Evolutionary conservation across 2,888 invertebrate genomes (phyloP).

Genomic region (Zele albiditarsus): DNA sequence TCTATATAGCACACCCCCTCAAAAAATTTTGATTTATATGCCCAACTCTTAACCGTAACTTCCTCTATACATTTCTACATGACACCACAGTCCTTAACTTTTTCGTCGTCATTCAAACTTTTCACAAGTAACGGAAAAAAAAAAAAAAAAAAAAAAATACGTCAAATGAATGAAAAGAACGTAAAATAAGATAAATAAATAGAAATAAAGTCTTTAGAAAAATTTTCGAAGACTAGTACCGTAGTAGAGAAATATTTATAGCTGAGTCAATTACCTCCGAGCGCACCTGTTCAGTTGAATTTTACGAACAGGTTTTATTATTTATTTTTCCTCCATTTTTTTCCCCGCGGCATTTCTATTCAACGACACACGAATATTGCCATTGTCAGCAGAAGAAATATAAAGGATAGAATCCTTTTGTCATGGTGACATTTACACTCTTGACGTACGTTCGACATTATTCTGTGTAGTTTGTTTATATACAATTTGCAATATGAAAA

Average conservation of each 20-base stretch:
- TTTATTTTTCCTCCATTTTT: neutral
- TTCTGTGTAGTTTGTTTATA: neutral
- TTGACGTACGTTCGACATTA: neutral
- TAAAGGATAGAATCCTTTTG: neutral
- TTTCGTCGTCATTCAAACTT: conserved; percentile 13
- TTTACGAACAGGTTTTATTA: conserved; percentile 5
- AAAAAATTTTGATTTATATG: conserved; percentile 9
- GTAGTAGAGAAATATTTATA: conserved; percentile 19
- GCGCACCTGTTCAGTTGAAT: conserved; percentile 32
- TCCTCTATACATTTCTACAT: conserved; percentile 1
- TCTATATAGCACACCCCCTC: conserved; percentile 16
- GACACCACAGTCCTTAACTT: neutral
- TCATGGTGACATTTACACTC: neutral
- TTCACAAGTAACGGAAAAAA: neutral
- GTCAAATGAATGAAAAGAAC: neutral
- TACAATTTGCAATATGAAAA: neutral
- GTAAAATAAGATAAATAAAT: conserved; percentile 3
- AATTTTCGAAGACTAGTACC: neutral
- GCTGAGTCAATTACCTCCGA: conserved; percentile 30
- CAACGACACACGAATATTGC: neutral
- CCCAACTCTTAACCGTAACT: conserved; percentile 10
- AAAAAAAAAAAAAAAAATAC: neutral
- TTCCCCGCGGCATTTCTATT: neutral
- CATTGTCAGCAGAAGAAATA: neutral
- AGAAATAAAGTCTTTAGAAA: neutral